phyloP scores from a whole-genome alignment of 1,140 invertebrate species.

The honey bee (Apis mellifera) region DNA sequence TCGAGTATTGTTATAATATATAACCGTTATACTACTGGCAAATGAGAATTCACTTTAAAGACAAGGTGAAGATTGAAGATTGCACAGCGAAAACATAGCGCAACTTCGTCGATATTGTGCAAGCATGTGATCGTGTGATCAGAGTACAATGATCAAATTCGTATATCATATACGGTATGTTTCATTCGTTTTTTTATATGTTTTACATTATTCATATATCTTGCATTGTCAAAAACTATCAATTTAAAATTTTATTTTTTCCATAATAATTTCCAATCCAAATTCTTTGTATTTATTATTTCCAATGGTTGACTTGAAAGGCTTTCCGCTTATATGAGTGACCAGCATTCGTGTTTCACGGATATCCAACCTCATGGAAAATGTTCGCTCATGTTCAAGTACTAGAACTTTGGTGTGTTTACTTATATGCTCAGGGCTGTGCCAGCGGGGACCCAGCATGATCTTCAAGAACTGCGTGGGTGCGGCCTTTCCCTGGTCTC shows the following conservation, averaged over 20 bases:
- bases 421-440: conserved; percentile 63
- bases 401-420: conserved; percentile 54
- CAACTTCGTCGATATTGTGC: conserved; percentile 38
- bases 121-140: conserved; percentile 18
- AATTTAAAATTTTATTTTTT: background rate
- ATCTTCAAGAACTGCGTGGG: conserved; percentile 69
- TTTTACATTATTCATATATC: background rate
- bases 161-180: no score
- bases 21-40: background rate
- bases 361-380: conserved; percentile 56
- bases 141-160: conserved; percentile 27
- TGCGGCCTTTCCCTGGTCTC: conserved; percentile 69
- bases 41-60: conserved; percentile 5
- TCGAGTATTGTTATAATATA: conserved; percentile 2
- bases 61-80: background rate
- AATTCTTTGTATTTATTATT: background rate
- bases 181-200: conserved; percentile 5
- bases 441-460: conserved; percentile 62
- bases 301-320: background rate
- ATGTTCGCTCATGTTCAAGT: conserved; percentile 43
- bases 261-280: background rate
- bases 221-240: background rate
- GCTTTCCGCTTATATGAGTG: background rate
- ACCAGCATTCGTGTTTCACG: conserved; percentile 31
- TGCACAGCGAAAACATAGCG: conserved; percentile 11